Percentiles rank a stretch among this genome's conserved stretches.
Conservation (phyloP, 1,140 invertebrate species). For the Bradysia coprophila region DNA sequence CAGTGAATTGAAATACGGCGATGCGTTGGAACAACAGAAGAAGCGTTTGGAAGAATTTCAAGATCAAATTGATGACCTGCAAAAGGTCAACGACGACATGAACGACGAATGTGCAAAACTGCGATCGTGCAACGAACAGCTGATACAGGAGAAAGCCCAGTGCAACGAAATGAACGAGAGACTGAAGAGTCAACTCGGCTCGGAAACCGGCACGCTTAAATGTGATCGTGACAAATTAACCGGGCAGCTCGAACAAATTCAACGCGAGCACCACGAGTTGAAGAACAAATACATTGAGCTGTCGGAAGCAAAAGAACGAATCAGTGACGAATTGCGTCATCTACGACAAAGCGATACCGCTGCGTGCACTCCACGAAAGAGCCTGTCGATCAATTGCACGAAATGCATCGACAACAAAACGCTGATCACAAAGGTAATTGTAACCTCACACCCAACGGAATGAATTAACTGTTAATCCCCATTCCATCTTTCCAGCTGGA, state of each 20-base stretch:
- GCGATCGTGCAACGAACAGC: conserved; percentile 9
- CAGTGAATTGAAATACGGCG: conserved; percentile 11
- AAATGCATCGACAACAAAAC: background rate
- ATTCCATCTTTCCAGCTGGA: conserved; percentile 11
- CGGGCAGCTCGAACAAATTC: too few relatives aligned
- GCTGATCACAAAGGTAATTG: background rate
- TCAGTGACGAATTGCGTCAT: too few relatives aligned
- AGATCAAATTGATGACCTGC: conserved; percentile 5
- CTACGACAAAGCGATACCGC: too few relatives aligned
- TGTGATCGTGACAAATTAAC: too few relatives aligned
- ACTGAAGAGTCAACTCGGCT: too few relatives aligned
- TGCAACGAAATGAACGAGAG: background rate
- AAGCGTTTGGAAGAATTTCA: conserved; percentile 6
- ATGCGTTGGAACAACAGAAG: background rate
- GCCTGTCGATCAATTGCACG: background rate
- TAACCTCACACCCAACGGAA: too few relatives aligned
- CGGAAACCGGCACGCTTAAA: too few relatives aligned
- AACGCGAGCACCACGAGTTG: too few relatives aligned
- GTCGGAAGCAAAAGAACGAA: too few relatives aligned
- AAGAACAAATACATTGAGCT: too few relatives aligned
- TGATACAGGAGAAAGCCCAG: background rate
- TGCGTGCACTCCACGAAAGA: too few relatives aligned
- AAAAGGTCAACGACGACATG: conserved; percentile 11
- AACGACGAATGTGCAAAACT: conserved; percentile 12
- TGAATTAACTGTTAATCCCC: background rate